Percentiles rank a stretch among this genome's conserved stretches.
These are phyloP conservation scores for Cryptus viduatorius DNA, from an alignment of 2,888 invertebrate species.

Conservation along the genomic window DNA sequence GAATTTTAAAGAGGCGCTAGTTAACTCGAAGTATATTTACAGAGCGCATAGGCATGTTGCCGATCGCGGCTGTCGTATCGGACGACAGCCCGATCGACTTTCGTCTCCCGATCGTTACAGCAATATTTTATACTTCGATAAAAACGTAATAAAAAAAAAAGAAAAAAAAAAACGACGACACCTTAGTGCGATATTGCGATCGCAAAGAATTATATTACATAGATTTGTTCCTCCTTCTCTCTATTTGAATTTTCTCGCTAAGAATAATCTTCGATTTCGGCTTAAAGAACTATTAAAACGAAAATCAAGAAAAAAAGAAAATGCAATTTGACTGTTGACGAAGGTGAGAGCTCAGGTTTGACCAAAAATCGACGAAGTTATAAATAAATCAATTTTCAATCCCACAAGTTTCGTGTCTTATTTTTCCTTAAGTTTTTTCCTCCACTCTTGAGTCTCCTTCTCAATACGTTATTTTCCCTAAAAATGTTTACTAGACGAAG, in stretches of 20 bases:
- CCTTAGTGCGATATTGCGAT: slow-evolving; percentile 55
- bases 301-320: background rate
- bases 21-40: slow-evolving; percentile 48
- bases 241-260: slow-evolving; percentile 64
- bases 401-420: slow-evolving; percentile 36
- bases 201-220: slow-evolving; percentile 43
- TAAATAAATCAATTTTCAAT: slow-evolving; percentile 68
- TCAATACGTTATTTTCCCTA: background rate
- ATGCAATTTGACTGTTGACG: slow-evolving; percentile 49
- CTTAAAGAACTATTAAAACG: slow-evolving; percentile 52
- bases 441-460: background rate
- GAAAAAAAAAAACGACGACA: background rate
- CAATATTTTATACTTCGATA: slow-evolving; percentile 69
- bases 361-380: slow-evolving; percentile 61
- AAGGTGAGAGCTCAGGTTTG: slow-evolving; percentile 56
- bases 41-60: slow-evolving; percentile 43
- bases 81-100: slow-evolving; percentile 40
- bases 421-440: slow-evolving; percentile 13
- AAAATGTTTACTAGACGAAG: background rate
- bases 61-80: slow-evolving; percentile 35
- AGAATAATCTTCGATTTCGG: slow-evolving; percentile 62
- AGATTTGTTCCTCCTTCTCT: slow-evolving; percentile 62
- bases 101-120: slow-evolving; percentile 58
- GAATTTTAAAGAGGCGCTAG: slow-evolving; percentile 27
- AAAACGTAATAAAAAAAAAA: slow-evolving; percentile 33